phyloP scores from a whole-genome alignment of 2,113 vertebrate species.

The Lathamus discolor region DNA sequence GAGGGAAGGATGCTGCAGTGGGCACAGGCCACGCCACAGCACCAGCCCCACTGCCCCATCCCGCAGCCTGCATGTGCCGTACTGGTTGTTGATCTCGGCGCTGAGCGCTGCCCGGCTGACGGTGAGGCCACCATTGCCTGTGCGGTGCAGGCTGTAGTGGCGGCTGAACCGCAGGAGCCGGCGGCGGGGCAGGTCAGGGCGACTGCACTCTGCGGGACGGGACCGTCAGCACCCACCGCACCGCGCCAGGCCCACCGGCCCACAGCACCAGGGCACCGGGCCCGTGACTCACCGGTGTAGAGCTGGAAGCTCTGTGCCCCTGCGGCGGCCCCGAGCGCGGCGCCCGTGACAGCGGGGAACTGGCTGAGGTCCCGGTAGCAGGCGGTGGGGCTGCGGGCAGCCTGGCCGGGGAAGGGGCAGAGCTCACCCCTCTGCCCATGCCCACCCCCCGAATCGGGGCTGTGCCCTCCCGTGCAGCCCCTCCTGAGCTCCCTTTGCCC shows the following conservation, averaged over 20 bases:
- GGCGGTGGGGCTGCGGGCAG: conserved; percentile 65
- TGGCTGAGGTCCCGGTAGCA: conserved; percentile 85
- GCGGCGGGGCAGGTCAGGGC: conserved; percentile 84
- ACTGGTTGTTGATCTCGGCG: conserved; percentile 88
- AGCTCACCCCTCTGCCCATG: background rate
- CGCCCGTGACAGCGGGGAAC: conserved; percentile 81
- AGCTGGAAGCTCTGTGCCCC: conserved; percentile 88
- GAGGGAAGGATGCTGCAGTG: background rate
- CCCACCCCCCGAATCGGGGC: background rate
- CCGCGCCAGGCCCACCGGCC: fast-evolving
- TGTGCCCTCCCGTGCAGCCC: background rate
- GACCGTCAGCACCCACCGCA: background rate
- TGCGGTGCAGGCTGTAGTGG: background rate
- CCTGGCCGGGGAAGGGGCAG: conserved; percentile 26
- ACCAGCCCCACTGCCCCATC: fast-evolving
- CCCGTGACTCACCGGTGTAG: conserved; percentile 80
- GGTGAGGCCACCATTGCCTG: conserved; percentile 73
- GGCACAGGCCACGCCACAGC: fast-evolving
- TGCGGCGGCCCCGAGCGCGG: conserved; percentile 82
- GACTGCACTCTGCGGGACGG: conserved; percentile 84
- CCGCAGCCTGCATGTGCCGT: conserved; percentile 25
- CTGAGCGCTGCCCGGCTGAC: conserved; percentile 85
- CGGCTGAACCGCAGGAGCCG: conserved; percentile 86
- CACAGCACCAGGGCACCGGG: fast-evolving
- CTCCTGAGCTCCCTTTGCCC: fast-evolving